Base-by-base conservation (phyloP, 2,113 vertebrate species). In the Dicentrarchus labrax region DNA sequence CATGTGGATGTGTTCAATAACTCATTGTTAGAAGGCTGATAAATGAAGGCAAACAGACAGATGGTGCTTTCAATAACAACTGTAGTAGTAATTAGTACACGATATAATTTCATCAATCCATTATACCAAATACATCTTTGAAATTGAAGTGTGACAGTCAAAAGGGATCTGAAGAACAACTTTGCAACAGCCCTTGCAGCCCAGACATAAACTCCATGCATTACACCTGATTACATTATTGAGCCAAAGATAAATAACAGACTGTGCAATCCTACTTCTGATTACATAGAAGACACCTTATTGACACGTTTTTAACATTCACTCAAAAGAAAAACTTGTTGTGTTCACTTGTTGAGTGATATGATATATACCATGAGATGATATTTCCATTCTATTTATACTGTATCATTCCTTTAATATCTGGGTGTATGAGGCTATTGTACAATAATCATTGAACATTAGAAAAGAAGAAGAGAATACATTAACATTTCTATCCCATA, bases 1-100 rank as follows among this genome's bases (percentile, higher is more conserved):
- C 59, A 72, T 82, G 54, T 65, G 47, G n/a, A 82, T n/a, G 17
- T 12, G 67, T 71, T 78, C 51, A 86, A 36, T 57, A 41, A 86
- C 15, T 57, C n/a, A 76, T 59, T 69, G 79, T 78, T 81, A 21
- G 30, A 68, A 50, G 7, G 41, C 68, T 69, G 48, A 22, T 16
- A 47, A 57, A 21, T 11, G 53, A 82, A 53, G 45, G 48, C 9
- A 38, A 39, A 5, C 48, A 38, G n/a, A 64, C 64, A 54, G 22
- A 22, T 51, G 41, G 21, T 60, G 47, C 21, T 16, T 50, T 69
- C 10, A 62, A 56, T 39, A 61, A 15, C 48, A 30, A 39, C 12
- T 59, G 12, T 5, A 76, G 50, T 30, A 57, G 1, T 17, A 15
- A 54, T 53, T 19, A 51, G 19, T 2, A 59, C 7, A 8, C 53